Evolutionary conservation across 2,797 vertebrate genomes (phyloP), one percentile per base, ranked within the genome.

Genomic region (Pangasius sanitwongsei): DNA sequence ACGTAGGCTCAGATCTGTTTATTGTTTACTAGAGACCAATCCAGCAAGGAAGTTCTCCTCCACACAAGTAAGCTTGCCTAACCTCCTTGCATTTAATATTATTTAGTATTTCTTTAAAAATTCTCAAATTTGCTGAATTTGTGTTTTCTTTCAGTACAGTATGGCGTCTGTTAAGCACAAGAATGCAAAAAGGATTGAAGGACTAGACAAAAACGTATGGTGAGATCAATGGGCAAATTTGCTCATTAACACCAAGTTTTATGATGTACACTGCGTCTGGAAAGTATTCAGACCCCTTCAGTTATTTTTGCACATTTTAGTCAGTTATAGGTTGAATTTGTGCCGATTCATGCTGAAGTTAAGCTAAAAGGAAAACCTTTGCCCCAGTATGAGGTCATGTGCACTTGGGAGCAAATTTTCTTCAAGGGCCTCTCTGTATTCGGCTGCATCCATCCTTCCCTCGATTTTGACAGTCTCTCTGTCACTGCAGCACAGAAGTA

Each of bases 161-260:
- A 97, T 95, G 96, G 75, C 92, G 90, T 95, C 96, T 80, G 93
- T 92, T 86, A 96, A 95, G 90, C 97, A 98, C 91, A 97, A 95
- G 90, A 96, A 97, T 86, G 82, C 98, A 83, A 98, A 95, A 94
- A 96, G 98, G 93, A 99, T 99, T 59, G 96, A 98, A 93, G 98
- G 98, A 61, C 96, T 99, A 91, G 98, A 99, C 91, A 96, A 96
- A 92, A 99, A 98, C 86, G 91, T 99, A 0, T 99, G 98, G 98
- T 99, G 92, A 97, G 97, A 96, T 89, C 72, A 25, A 25, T 15
- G 7, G 44, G 13, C n/a, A 75, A 6, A 82, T 81, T 18, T n/a
- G 28, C 37, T 37, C 37, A 37, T 37, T 37, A 37, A 82, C 41
- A 18, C 13, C 4, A 75, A 77, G 20, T 31, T 9, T 44, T 44